phyloP scores from a whole-genome alignment of 2,113 vertebrate species.

The Rattus norvegicus region DNA sequence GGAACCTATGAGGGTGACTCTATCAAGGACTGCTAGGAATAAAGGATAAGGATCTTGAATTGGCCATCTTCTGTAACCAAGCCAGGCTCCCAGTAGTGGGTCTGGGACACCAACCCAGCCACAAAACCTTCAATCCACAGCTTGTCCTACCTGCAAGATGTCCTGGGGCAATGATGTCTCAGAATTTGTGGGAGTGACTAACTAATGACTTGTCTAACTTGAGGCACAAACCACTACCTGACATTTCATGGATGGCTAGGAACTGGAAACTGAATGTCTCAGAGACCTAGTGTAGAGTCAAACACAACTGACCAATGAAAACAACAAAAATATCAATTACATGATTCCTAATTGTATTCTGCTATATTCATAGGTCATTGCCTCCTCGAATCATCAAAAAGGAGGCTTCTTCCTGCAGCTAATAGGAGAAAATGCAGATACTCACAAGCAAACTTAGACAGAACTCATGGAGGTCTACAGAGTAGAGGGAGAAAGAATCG shows the following conservation, averaged over 20 bases:
- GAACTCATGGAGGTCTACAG: neutral
- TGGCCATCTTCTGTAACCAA: neutral
- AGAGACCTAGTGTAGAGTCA: neutral
- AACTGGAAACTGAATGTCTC: neutral
- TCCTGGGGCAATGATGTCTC: neutral
- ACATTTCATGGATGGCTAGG: neutral
- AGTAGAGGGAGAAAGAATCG: neutral
- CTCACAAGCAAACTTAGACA: neutral
- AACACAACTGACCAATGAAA: neutral
- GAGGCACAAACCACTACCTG: neutral
- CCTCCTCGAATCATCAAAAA: neutral
- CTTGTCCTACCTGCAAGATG: neutral
- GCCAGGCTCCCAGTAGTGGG: neutral
- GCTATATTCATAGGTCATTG: neutral
- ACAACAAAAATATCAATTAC: neutral
- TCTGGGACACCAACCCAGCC: neutral
- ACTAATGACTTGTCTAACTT: neutral
- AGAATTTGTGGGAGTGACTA: neutral
- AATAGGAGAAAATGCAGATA: neutral
- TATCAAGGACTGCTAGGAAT: neutral
- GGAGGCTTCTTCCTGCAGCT: neutral
- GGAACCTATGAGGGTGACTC: neutral
- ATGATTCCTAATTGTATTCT: neutral
- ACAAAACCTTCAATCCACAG: neutral
- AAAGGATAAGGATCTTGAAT: neutral